Evolutionary conservation across 2,113 vertebrate species (phyloP).

Genomic region (Orientallactaga bullata): DNA sequence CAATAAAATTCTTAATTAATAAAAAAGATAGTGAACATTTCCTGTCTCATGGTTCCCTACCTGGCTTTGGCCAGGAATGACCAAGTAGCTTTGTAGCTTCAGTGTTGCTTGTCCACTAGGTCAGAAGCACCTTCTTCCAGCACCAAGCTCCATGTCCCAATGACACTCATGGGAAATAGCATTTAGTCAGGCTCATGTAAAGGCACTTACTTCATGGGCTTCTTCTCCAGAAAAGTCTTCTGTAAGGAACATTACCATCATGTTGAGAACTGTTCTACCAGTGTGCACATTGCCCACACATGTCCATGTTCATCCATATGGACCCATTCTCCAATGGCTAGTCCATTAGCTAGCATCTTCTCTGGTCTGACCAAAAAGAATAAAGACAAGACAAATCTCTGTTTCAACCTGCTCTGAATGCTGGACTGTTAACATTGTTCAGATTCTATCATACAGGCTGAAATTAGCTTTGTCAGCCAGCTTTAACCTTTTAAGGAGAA

Average conservation of each 20-base stretch:
- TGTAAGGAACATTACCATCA: background rate
- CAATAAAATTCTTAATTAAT: too few relatives aligned
- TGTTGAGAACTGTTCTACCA: too few relatives aligned
- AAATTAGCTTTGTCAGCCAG: too few relatives aligned
- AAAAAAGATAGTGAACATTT: too few relatives aligned
- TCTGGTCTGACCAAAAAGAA: background rate
- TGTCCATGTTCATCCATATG: too few relatives aligned
- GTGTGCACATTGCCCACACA: too few relatives aligned
- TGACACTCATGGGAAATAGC: slow-evolving; percentile 41
- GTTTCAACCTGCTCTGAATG: background rate
- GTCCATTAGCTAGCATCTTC: too few relatives aligned
- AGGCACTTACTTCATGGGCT: background rate
- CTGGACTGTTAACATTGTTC: background rate
- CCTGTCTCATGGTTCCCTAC: background rate
- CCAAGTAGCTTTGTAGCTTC: background rate
- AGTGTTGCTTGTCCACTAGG: background rate
- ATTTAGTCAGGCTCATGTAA: too few relatives aligned
- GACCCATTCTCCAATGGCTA: too few relatives aligned
- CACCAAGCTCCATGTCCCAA: background rate
- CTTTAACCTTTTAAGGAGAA: too few relatives aligned
- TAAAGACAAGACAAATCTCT: background rate
- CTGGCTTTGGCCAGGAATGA: background rate
- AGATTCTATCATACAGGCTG: slow-evolving; percentile 41
- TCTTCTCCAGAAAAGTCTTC: too few relatives aligned
- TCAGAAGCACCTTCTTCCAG: slow-evolving; percentile 9